phyloP scores from a whole-genome alignment of 2,888 invertebrate species.

The Siphlonurus alternatus region DNA sequence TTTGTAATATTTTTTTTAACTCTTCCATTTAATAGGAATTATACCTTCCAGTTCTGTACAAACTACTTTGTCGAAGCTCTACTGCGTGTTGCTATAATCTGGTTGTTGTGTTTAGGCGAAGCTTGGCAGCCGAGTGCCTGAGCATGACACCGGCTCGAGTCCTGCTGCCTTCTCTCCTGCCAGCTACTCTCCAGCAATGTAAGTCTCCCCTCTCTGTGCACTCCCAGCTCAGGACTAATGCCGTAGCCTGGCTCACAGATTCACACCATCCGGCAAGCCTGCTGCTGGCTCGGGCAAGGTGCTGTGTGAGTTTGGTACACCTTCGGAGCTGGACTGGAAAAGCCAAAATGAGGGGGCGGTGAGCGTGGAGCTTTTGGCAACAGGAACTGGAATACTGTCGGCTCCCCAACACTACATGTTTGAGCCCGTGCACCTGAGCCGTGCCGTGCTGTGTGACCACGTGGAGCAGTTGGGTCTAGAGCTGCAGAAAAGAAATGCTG shows the following conservation, averaged over 20 bases:
- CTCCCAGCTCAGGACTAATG: not conserved
- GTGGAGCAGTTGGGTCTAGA: conserved; percentile 22
- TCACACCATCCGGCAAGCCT: conserved; percentile 26
- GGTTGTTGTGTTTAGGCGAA: not conserved
- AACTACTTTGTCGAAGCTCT: not conserved
- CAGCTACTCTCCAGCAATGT: conserved; percentile 21
- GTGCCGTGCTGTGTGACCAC: conserved; percentile 26
- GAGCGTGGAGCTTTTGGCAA: not conserved
- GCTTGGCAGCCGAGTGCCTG: too few relatives aligned
- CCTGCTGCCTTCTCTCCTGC: conserved; percentile 18
- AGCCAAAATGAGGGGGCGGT: not conserved
- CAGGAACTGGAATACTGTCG: conserved; percentile 6
- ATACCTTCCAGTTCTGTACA: not conserved
- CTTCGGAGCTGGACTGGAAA: conserved; percentile 5
- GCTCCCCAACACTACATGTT: conserved; percentile 30
- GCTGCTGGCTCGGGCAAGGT: conserved; percentile 40
- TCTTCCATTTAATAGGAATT: conserved; percentile 25
- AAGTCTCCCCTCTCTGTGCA: conserved; percentile 13
- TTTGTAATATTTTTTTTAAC: not conserved
- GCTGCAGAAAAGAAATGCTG: conserved; percentile 20
- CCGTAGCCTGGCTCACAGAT: too few relatives aligned
- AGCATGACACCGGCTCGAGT: not conserved
- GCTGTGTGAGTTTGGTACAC: conserved; percentile 38
- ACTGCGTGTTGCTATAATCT: too few relatives aligned
- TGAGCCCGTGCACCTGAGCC: conserved; percentile 30